These are phyloP conservation scores for Urocolius indicus DNA, from an alignment of 2,113 vertebrate genomes.

Conservation along the genomic window DNA sequence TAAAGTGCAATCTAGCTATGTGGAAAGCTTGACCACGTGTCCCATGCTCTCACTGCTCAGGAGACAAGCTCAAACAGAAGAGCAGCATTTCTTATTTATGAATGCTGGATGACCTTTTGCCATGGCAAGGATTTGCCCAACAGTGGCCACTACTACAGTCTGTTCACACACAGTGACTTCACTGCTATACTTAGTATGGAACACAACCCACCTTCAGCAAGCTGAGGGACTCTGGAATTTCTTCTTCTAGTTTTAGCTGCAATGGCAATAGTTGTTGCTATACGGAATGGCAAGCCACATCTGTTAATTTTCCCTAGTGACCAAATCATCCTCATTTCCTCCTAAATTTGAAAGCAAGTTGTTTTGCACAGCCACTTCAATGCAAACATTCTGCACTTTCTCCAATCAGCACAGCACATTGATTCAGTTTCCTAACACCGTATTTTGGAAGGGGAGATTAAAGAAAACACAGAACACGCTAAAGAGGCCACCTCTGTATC, in stretches of 20 bases:
- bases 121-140: accelerated
- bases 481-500: accelerated
- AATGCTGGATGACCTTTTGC: not conserved
- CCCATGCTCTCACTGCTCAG: accelerated
- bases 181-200: not conserved
- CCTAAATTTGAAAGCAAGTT: not conserved
- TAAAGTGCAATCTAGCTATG: accelerated
- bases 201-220: not conserved
- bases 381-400: not conserved
- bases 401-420: not conserved
- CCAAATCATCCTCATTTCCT: not conserved
- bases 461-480: not conserved
- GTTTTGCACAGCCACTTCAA: not conserved
- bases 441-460: not conserved
- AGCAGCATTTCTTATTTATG: accelerated
- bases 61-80: not conserved
- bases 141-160: not conserved
- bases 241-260: not conserved
- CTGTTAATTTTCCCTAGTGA: not conserved
- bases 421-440: not conserved
- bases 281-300: not conserved
- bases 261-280: not conserved
- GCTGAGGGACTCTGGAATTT: not conserved
- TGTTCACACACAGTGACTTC: not conserved
- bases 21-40: not conserved